Base-by-base conservation (phyloP, 30 jellyfish, hydroid and myxozoan genomes). In the Turritopsis rubra region DNA sequence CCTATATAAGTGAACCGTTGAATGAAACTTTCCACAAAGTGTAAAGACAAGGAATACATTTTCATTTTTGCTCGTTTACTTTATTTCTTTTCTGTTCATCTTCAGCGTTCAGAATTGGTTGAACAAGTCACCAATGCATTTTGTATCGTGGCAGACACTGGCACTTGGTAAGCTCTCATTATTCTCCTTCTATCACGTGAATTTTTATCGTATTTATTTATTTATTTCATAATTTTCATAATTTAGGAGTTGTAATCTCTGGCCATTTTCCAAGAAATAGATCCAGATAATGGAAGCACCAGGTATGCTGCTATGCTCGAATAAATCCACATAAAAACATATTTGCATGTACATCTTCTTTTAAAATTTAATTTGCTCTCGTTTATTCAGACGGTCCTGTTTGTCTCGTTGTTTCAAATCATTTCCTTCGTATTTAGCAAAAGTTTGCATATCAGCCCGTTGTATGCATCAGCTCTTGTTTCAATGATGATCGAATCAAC, bases 111-210 rank as follows among this genome's bases (percentile, higher is more conserved):
- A 16, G 98, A 80, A 66, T 80, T 92, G 54, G 98, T 84, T 72
- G 98, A 92, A 81, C 71, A 88, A n/a, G 85, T 88, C 27, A 66
- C 89, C 16, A 95, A 92, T 80, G 98, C 98, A 9, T 86, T 94
- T 22, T 92, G 91, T 52, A 92, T 92, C 16, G 86, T 92, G 65
- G 98, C 98, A 26, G 92, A 92, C 65, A 82, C 88, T 20, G 98
- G 87, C 71, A 80, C 27, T 28, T 88, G 98, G 98, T 91, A 71
- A 16, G 90, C n/a, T n/a, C n/a, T n/a, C n/a, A n/a, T n/a, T n/a
- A n/a, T n/a, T n/a, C n/a, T n/a, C n/a, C n/a, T n/a, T n/a, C n/a
- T n/a, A n/a, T n/a, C n/a, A n/a, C n/a, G n/a, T n/a, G n/a, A n/a
- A n/a, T n/a, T n/a, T n/a, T n/a, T n/a, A n/a, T n/a, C n/a, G 72